These are phyloP conservation scores for Helicoverpa assulta DNA, from an alignment of 2,888 invertebrate genomes.

Conservation along the genomic window DNA sequence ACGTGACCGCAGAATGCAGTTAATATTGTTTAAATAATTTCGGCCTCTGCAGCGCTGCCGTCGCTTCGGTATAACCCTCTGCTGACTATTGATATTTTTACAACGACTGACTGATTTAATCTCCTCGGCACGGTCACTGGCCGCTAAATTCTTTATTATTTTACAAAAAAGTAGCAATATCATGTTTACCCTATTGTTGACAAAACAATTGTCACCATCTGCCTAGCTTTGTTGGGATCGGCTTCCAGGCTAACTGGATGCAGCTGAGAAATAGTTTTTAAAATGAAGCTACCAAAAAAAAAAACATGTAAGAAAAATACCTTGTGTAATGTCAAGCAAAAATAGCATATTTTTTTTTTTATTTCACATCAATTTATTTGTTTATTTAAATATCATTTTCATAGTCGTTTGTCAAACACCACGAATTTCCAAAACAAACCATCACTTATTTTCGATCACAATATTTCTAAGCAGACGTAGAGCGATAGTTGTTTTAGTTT, in stretches of 20 bases:
- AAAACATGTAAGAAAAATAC: no score
- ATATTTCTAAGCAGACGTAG: slow-evolving; percentile 23
- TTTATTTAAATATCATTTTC: no score
- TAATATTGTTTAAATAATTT: slow-evolving; percentile 4
- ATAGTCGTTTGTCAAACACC: no score
- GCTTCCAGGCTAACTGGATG: no score
- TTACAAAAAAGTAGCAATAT: background rate
- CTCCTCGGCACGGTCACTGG: background rate
- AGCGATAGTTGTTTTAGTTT: slow-evolving; percentile 46
- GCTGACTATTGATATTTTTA: slow-evolving; percentile 25
- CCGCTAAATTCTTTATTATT: background rate
- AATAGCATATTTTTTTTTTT: no score
- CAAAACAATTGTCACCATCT: no score
- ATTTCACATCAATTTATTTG: no score
- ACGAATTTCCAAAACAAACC: slow-evolving; percentile 1
- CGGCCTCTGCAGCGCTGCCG: slow-evolving; percentile 1
- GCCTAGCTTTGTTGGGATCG: no score
- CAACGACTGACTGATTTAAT: slow-evolving; percentile 15
- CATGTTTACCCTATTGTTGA: no score
- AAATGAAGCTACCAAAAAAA: no score
- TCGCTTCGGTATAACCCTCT: slow-evolving; percentile 13
- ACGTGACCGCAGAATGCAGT: background rate
- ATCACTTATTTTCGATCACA: slow-evolving; percentile 8
- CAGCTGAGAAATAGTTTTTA: no score
- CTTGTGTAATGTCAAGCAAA: no score